Evolutionary conservation across 2,113 vertebrate species (phyloP).

Genomic region (Festucalex cinctus): DNA sequence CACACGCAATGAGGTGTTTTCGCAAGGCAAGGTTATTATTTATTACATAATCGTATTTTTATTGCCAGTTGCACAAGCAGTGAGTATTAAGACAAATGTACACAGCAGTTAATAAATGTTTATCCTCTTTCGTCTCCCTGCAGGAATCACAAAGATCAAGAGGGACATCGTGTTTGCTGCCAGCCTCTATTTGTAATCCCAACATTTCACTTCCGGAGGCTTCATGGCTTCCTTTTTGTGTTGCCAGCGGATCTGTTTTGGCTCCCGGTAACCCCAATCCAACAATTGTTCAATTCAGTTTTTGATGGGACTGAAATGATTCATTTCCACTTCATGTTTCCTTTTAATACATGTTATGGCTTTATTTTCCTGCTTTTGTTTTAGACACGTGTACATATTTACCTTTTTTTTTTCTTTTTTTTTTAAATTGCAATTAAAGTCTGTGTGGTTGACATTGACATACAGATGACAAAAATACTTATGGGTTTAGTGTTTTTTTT

Average conservation of each 20-base stretch:
- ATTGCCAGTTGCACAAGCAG: not conserved
- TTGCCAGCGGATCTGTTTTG: not conserved
- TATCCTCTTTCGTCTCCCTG: conserved; percentile 7
- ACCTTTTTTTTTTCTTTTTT: conserved; percentile 16
- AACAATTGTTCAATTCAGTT: not conserved
- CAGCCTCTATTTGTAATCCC: conserved; percentile 87
- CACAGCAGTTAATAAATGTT: not conserved
- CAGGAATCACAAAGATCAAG: conserved; percentile 98
- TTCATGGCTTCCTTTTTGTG: not conserved
- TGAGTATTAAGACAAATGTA: not conserved
- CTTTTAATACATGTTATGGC: conserved; percentile 48
- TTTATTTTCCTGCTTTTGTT: conserved; percentile 39
- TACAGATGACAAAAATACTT: conserved; percentile 51
- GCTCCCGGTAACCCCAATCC: not conserved
- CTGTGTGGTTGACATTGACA: conserved; percentile 68
- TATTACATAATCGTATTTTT: not conserved
- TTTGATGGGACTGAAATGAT: not conserved
- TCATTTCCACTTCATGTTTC: not conserved
- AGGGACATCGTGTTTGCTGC: conserved; percentile 97
- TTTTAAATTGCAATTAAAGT: conserved; percentile 77
- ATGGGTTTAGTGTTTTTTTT: conserved; percentile 31
- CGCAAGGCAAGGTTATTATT: not conserved
- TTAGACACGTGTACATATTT: conserved; percentile 82
- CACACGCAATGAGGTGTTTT: not conserved
- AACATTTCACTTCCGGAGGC: not conserved